Evolutionary conservation across 2,888 invertebrate species (phyloP), one percentile per base, ranked within the genome.

Genomic region (Oxytorus armatus): DNA sequence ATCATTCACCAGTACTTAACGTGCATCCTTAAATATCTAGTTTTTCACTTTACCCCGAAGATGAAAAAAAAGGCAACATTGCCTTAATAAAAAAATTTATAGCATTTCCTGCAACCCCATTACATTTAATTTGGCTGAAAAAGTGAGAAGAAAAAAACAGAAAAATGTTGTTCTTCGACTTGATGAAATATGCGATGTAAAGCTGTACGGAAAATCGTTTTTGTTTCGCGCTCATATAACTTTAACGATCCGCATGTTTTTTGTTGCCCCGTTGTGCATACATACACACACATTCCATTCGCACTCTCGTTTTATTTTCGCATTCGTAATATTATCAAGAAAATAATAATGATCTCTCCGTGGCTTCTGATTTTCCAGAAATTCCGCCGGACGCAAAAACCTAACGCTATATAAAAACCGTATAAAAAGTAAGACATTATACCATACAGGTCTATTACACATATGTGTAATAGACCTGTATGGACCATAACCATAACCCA

Each of bases 241-340:
- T 66, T 66, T 51, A 68, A 53, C 51, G 53, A 68, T 36, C 10
- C 51, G 53, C 51, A n/a, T 5, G 10, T 44, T 47, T 63, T 47
- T 63, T 39, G 18, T 53, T n/a, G n/a, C n/a, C 23, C 7, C 3
- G 36, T 23, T 68, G 29, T 49, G 49, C 47, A 65, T 49, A 65
- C 21, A 44, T 44, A 14, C 29, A 10, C 33, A 10, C 18, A 16
- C 47, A 42, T 63, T 21, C 49, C 36, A 21, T 66, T 21, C 7
- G 18, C 21, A 39, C 36, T 51, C 11, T 7, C 29, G 11, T 33
- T 49, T 23, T 36, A 49, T 66, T 21, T 3, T 47, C 49, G 33
- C 7, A 18, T 47, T 49, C 21, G 7, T 21, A 39, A 21, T 21
- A 59, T n/a, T 25, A 2, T n/a, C 16, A 44, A 44, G 11, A 63